phyloP scores from a whole-genome alignment of 2,113 vertebrate species.

The Solenodon paradoxus region DNA sequence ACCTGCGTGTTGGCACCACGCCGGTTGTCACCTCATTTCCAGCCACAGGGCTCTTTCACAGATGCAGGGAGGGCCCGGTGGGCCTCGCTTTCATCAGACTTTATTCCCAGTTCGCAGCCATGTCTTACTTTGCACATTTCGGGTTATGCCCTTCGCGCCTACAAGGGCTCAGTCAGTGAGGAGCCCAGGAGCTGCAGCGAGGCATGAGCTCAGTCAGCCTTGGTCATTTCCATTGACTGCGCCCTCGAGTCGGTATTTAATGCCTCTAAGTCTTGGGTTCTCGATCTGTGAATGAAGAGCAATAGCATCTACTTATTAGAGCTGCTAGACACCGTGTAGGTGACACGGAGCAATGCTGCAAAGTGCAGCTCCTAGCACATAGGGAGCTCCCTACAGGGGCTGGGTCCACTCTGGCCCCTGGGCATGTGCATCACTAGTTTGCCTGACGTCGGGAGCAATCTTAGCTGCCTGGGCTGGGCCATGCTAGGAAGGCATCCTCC shows the following conservation, averaged over 20 bases:
- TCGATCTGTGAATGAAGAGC: neutral
- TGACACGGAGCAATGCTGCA: neutral
- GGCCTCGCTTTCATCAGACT: neutral
- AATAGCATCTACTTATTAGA: too few relatives aligned
- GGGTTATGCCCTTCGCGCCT: neutral
- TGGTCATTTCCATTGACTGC: neutral
- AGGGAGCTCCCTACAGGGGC: neutral
- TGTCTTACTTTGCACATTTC: neutral
- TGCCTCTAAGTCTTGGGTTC: neutral
- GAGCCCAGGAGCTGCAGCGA: neutral
- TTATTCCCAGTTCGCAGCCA: neutral
- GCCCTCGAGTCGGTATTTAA: neutral
- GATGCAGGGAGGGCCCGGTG: neutral
- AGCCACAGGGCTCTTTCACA: neutral
- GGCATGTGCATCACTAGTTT: neutral
- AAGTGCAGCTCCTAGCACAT: neutral
- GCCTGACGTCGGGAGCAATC: neutral
- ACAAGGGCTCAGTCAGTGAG: neutral
- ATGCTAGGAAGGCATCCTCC: neutral
- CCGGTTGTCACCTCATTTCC: neutral
- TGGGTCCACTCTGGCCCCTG: too few relatives aligned
- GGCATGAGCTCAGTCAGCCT: neutral
- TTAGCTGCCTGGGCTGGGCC: rapidly evolving
- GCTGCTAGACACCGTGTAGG: too few relatives aligned
- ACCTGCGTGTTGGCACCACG: neutral